Percentiles rank a stretch among this genome's conserved stretches.
These are phyloP conservation scores for Dicaeum eximium DNA, from an alignment of 2,113 vertebrate species.

Conservation along the genomic window DNA sequence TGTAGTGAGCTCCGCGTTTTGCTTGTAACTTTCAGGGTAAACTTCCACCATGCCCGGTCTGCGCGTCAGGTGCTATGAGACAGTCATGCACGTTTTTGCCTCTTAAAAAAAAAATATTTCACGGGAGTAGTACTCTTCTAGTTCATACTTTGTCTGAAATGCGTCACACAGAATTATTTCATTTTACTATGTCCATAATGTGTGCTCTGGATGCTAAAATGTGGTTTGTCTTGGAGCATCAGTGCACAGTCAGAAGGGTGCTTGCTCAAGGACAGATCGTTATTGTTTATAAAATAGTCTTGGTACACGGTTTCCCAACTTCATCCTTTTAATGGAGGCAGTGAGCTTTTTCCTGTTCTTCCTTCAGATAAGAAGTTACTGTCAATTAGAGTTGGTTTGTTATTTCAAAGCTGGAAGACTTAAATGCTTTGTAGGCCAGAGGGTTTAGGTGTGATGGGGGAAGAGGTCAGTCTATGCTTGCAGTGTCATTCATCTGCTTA, in stretches of 20 bases:
- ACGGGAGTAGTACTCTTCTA: background rate
- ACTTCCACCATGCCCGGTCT: background rate
- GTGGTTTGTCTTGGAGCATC: background rate
- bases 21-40: background rate
- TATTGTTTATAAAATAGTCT: background rate
- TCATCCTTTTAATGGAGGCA: background rate
- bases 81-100: accelerated
- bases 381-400: background rate
- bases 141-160: background rate
- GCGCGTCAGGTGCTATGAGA: background rate
- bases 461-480: background rate
- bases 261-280: background rate
- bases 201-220: background rate
- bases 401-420: background rate
- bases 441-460: background rate
- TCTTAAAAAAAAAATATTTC: background rate
- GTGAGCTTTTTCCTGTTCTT: background rate
- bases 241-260: background rate
- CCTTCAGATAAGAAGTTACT: background rate
- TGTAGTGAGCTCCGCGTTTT: accelerated
- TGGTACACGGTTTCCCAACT: background rate
- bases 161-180: background rate
- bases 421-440: background rate
- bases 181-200: background rate
- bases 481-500: background rate